Conservation (phyloP, 2,888 invertebrate genomes). For the Anarsia innoxiella region DNA sequence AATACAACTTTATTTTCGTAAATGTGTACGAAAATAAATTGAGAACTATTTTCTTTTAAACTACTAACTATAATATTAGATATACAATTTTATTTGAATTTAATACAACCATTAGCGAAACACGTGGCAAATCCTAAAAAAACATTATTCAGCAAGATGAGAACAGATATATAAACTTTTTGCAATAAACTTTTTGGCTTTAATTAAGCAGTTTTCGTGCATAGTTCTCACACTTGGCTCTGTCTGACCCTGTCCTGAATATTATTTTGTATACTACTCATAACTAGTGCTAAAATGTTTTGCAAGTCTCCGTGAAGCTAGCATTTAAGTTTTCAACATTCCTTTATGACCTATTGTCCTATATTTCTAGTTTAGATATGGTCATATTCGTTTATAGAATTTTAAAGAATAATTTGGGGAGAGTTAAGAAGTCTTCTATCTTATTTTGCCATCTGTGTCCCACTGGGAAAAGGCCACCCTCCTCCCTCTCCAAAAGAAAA, state of each 20-base stretch:
- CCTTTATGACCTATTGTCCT: constrained; percentile 3
- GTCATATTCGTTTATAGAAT: not conserved
- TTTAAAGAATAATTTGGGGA: no score
- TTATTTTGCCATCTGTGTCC: no score
- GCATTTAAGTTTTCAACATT: constrained; percentile 8
- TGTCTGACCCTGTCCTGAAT: constrained; percentile 49
- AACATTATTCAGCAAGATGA: constrained; percentile 19
- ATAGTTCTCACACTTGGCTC: constrained; percentile 49
- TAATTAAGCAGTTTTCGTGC: constrained; percentile 16
- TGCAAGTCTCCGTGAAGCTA: constrained; percentile 22
- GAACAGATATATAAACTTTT: constrained; percentile 30
- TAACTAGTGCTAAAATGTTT: constrained; percentile 32
- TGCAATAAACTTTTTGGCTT: constrained; percentile 19
- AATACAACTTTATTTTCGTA: no score
- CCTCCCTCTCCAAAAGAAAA: no score
- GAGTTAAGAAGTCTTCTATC: no score
- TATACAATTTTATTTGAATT: no score
- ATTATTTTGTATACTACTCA: constrained; percentile 28
- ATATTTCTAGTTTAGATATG: not conserved
- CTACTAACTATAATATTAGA: no score
- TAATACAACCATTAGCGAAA: no score
- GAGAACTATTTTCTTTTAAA: no score
- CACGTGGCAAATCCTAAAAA: no score
- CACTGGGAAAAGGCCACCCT: no score
- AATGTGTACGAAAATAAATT: no score